Base-by-base conservation (phyloP, 1,140 invertebrate genomes). In the Steinernema feltiae region DNA sequence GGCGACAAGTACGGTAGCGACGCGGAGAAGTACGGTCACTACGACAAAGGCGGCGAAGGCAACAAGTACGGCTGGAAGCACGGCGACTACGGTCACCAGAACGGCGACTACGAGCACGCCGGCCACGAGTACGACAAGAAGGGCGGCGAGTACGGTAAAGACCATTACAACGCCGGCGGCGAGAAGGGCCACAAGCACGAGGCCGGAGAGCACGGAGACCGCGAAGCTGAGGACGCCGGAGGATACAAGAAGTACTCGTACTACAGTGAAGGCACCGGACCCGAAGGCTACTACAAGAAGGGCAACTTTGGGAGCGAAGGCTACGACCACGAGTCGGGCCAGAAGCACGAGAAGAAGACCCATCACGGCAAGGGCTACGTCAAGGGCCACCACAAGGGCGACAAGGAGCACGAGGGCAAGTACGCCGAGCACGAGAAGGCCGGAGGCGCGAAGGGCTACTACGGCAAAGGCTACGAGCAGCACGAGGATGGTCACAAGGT, bases 171-270 rank as follows among this genome's bases (percentile, higher is more conserved):
- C 35, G 72, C 1, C 29, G 32, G 1, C 27, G 27, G n/a, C 72
- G 30, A 18, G 18, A 53, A 30, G 29, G 30, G 70, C n/a, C 35
- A 46, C 35, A 46, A 46, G 30, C 31, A 32, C 31, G 70, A 3
- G 3, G 7, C 7, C 29, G 30, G 31, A 3, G 70, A 32, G 70
- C 31, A 41, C 17, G 32, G 2, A n/a, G 30, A 48, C 48, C 48
- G 32, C 35, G 27, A 41, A 70, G 35, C 24, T 17, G 30, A 41
- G 48, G 72, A 31, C 32, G 30, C 29, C 24, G 72, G 48, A 1
- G 72, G 72, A 2, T 41, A 46, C 72, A 73, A 73, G 35, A 73
- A 73, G 72, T 73, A 73, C 72, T 73, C 72, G 18, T 73, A 73
- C 72, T 73, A 73, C 72, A 48, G 35, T 12, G 48, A 48, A 18